phyloP scores from a whole-genome alignment of 2,797 vertebrate genomes.

The Ficedula albicollis region DNA sequence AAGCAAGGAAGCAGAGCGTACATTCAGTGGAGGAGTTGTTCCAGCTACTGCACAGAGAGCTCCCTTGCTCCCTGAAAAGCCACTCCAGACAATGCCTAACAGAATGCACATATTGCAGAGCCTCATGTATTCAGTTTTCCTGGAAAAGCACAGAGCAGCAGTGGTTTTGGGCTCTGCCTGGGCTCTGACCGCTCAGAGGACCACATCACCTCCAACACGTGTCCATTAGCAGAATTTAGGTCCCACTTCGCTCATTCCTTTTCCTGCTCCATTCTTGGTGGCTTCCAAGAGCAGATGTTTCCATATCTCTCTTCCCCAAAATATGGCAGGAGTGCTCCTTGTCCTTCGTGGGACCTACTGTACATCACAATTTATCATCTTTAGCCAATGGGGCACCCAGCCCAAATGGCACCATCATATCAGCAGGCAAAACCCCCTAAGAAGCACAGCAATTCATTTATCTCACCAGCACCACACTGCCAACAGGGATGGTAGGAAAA shows the following conservation, averaged over 20 bases:
- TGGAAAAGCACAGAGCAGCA: neutral
- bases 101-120: neutral
- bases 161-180: neutral
- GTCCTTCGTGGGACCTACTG: neutral
- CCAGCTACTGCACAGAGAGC: slow-evolving; percentile 6
- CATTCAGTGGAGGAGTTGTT: neutral
- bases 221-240: neutral
- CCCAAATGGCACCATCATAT: neutral
- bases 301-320: neutral
- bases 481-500: neutral
- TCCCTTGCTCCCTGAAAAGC: neutral
- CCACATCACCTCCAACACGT: accelerated
- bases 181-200: neutral
- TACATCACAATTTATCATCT: neutral
- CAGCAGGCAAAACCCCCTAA: neutral
- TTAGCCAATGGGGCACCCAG: neutral
- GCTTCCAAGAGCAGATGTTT: neutral
- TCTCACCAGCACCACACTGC: neutral
- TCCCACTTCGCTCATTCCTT: neutral
- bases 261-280: neutral
- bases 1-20: neutral
- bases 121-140: neutral
- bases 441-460: neutral
- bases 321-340: neutral
- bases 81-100: neutral